These are phyloP conservation scores for Dinomys branickii DNA, from an alignment of 2,113 vertebrate species.

Conservation along the genomic window DNA sequence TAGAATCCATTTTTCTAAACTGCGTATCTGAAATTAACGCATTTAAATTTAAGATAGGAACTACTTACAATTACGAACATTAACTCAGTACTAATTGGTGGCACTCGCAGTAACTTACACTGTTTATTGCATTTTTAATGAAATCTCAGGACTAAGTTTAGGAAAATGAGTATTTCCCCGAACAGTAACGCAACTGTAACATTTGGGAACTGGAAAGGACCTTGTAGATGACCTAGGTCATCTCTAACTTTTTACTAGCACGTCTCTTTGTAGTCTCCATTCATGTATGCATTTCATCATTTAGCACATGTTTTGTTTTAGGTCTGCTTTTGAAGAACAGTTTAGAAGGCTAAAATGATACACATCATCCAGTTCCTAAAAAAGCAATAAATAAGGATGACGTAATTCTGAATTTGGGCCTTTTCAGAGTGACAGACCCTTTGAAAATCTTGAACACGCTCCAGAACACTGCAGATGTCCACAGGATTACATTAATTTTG, in stretches of 20 bases:
- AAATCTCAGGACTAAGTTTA: constrained; percentile 19
- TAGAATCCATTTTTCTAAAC: constrained; percentile 42
- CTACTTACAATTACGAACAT: background rate
- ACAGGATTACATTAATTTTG: constrained; percentile 1
- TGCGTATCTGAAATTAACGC: background rate
- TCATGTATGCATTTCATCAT: background rate
- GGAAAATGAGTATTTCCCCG: background rate
- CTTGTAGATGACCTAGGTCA: background rate
- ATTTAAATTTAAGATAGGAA: constrained; percentile 44
- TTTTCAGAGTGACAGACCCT: constrained; percentile 12
- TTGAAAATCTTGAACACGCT: background rate
- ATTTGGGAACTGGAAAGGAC: background rate
- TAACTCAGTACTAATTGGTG: background rate
- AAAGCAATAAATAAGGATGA: background rate
- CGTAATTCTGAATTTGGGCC: background rate
- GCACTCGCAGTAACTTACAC: background rate
- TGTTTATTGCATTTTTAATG: constrained; percentile 40
- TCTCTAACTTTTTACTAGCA: background rate
- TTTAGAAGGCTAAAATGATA: constrained; percentile 20
- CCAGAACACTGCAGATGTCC: background rate
- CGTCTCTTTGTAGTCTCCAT: background rate
- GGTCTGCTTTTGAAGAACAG: constrained; percentile 43
- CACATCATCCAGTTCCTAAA: constrained; percentile 40
- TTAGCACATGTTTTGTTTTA: background rate
- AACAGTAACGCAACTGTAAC: constrained; percentile 3